A percentile compares a stretch with the other conserved stretches of the same genome.
phyloP scores from a whole-genome alignment of 1,140 invertebrate genomes.

The Trypoxylus dichotomus region DNA sequence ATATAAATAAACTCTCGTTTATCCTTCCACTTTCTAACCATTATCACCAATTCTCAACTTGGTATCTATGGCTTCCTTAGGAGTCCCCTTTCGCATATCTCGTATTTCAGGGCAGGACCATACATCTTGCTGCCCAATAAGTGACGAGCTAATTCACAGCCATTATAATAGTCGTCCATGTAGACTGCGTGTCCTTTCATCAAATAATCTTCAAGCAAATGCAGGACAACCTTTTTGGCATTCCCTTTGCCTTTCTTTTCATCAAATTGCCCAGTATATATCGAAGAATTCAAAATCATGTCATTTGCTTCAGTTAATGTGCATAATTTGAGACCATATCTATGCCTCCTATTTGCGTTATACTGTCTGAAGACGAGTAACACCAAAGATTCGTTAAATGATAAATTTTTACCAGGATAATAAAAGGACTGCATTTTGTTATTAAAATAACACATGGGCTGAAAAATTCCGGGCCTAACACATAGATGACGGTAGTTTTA shows the following conservation, averaged over 20 bases:
- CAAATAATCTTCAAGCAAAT: constrained; percentile 45
- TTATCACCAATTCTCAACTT: not conserved
- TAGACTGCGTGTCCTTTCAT: constrained; percentile 38
- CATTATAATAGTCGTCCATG: constrained; percentile 32
- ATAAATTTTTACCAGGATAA: too few species aligned
- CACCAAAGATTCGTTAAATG: too few species aligned
- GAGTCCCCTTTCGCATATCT: constrained; percentile 1
- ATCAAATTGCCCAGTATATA: constrained; percentile 40
- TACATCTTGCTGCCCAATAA: constrained; percentile 4
- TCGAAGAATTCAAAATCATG: constrained; percentile 40
- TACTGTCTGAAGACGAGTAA: too few species aligned
- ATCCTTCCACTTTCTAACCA: too few species aligned
- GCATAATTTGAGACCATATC: constrained; percentile 44
- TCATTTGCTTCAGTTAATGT: constrained; percentile 49
- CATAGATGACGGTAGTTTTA: too few species aligned
- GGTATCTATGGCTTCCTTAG: not conserved
- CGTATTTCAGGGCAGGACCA: constrained; percentile 6
- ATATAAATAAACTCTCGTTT: too few species aligned
- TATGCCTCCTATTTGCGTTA: too few species aligned
- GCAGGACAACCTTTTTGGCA: constrained; percentile 41
- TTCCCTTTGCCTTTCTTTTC: constrained; percentile 38
- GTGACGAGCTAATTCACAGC: constrained; percentile 18
- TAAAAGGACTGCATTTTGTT: too few species aligned
- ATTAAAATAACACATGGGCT: too few species aligned
- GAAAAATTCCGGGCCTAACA: too few species aligned